Conservation (phyloP, 1,140 invertebrate genomes). For the Metopolophium dirhodum region DNA sequence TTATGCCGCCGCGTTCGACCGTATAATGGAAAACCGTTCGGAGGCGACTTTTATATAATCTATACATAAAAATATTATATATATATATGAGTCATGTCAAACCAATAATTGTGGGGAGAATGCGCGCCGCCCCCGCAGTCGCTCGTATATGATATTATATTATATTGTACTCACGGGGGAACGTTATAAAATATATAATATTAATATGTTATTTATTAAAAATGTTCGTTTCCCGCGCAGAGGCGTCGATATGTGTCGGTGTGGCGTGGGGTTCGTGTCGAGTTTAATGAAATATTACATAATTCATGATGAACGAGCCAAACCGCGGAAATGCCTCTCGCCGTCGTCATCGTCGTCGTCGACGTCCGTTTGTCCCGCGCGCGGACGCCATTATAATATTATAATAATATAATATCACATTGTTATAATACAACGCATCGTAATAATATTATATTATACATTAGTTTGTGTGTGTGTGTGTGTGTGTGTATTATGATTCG, state of each 20-base stretch:
- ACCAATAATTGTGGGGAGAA: not conserved
- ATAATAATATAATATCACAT: not conserved
- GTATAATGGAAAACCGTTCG: slow-evolving; percentile 41
- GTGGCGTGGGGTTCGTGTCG: not conserved
- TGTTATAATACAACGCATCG: not conserved
- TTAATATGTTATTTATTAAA: slow-evolving; percentile 34
- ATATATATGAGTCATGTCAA: slow-evolving; percentile 13
- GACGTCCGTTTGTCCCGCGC: not conserved
- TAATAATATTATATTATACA: not conserved
- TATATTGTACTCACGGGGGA: not conserved
- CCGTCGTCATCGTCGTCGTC: not conserved
- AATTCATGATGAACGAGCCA: slow-evolving; percentile 12
- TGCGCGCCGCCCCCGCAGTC: not conserved
- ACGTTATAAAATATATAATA: not conserved
- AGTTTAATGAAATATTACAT: slow-evolving; percentile 38
- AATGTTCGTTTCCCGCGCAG: not conserved
- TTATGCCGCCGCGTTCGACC: slow-evolving; percentile 37
- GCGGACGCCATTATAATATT: not conserved
- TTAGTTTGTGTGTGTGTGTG: too few relatives aligned
- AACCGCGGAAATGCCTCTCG: not conserved
- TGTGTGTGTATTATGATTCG: not conserved
- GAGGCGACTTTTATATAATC: slow-evolving; percentile 13
- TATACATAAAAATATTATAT: not conserved
- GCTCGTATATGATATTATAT: not conserved
- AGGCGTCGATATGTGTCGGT: not conserved